Percentiles rank a stretch among this genome's conserved stretches.
Evolutionary conservation across 2,797 vertebrate genomes (phyloP).

Genomic region (Atherinosoma microstoma): DNA sequence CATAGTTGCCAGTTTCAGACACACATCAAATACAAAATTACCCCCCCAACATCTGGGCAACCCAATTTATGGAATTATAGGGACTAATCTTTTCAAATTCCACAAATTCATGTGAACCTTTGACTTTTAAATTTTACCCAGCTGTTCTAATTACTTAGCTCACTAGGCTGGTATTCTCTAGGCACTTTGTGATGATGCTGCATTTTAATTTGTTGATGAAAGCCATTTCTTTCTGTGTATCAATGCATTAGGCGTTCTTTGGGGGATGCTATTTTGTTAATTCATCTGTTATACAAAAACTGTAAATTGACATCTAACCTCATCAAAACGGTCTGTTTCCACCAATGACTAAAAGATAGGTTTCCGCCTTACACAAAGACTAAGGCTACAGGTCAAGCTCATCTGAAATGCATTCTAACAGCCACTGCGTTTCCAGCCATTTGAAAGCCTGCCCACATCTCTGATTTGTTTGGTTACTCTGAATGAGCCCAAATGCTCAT

Average conservation of each 20-base stretch:
- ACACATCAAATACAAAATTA: conserved; percentile 40
- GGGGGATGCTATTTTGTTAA: not conserved
- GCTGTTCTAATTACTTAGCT: conserved; percentile 52
- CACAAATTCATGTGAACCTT: conserved; percentile 54
- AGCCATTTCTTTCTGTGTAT: not conserved
- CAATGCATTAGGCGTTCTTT: not conserved
- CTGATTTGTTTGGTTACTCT: conserved; percentile 33
- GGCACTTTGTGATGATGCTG: not conserved
- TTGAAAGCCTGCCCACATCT: conserved; percentile 36
- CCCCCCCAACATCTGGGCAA: conserved; percentile 70
- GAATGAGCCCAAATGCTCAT: conserved; percentile 43
- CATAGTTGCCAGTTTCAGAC: conserved; percentile 44
- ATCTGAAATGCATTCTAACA: conserved; percentile 36
- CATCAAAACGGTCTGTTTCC: conserved; percentile 14
- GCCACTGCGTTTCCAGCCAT: conserved; percentile 19
- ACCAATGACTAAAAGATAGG: too few species aligned
- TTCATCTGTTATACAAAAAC: conserved; percentile 1
- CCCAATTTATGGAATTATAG: conserved; percentile 71
- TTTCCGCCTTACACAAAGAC: conserved; percentile 37
- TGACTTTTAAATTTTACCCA: conserved; percentile 69
- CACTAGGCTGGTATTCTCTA: conserved; percentile 10
- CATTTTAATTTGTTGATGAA: not conserved
- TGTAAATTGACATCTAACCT: not conserved
- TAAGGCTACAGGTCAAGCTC: conserved; percentile 41
- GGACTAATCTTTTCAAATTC: conserved; percentile 67